phyloP scores from a whole-genome alignment of 2,797 vertebrate genomes.

The Pangasius macronema region DNA sequence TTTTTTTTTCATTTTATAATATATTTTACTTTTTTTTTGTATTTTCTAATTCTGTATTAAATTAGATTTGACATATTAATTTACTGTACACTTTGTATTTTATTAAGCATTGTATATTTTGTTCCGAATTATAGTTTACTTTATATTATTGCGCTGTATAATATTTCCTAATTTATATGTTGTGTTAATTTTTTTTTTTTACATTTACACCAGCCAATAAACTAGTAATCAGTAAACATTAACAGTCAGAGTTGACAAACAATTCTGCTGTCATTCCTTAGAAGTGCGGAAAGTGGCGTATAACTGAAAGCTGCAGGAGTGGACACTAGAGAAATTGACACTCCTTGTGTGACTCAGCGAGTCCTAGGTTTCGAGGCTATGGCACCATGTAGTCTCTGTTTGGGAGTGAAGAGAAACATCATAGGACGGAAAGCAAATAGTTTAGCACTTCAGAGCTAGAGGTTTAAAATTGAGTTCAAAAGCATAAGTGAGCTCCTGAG shows the following conservation, averaged over 20 bases:
- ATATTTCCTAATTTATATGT: not conserved
- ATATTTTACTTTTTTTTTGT: not conserved
- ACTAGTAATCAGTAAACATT: not conserved
- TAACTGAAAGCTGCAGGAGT: not conserved
- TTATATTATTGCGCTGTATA: not conserved
- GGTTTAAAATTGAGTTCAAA: not conserved
- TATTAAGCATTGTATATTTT: not conserved
- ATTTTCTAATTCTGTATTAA: not conserved
- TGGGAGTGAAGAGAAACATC: not conserved
- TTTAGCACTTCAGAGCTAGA: not conserved
- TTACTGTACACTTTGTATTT: not conserved
- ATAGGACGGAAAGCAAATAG: not conserved
- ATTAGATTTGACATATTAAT: not conserved
- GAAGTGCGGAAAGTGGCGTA: not conserved
- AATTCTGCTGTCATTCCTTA: not conserved
- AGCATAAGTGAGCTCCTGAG: constrained; percentile 27
- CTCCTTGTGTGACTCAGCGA: no score
- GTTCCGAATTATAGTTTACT: not conserved
- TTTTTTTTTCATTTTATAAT: not conserved
- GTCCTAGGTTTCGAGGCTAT: no score
- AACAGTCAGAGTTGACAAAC: not conserved
- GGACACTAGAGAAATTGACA: no score
- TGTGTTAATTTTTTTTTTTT: not conserved
- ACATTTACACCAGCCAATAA: not conserved
- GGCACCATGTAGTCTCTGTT: no score